Conservation (phyloP, 2,113 vertebrate species). For the Lynx canadensis region DNA sequence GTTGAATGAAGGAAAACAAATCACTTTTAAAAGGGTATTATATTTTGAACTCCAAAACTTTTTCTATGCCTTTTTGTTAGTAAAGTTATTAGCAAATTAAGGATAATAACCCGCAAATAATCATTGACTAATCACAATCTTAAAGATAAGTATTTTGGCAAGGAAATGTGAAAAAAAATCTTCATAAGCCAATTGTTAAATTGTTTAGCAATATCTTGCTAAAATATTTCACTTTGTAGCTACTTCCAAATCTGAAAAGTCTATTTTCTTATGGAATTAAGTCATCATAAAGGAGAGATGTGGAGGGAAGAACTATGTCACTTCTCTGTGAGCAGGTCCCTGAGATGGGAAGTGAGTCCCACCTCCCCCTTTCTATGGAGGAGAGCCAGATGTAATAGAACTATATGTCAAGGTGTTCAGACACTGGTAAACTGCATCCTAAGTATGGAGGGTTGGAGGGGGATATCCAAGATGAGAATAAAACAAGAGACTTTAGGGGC, state of each 20-base stretch:
- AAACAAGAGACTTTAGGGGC: not conserved
- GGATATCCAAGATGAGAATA: not conserved
- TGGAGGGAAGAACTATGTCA: not conserved
- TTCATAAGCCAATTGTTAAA: not conserved
- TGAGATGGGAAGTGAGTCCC: not conserved
- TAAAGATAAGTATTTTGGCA: not conserved
- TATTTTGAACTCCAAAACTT: not conserved
- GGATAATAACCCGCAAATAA: not conserved
- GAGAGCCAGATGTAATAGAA: not conserved
- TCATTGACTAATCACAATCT: not conserved
- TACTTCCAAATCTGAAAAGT: not conserved
- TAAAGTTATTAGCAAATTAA: slow-evolving; percentile 52
- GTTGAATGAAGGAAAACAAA: slow-evolving; percentile 43
- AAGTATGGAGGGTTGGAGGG: not conserved
- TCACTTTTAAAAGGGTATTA: not conserved
- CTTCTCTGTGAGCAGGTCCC: not conserved
- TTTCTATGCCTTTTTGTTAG: slow-evolving; percentile 36
- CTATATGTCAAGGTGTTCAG: not conserved
- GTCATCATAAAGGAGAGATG: not conserved
- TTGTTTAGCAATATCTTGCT: not conserved
- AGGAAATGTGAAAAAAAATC: not conserved
- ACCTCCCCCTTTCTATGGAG: not conserved
- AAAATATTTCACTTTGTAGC: slow-evolving; percentile 18
- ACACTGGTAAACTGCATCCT: not conserved
- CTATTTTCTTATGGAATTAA: not conserved